Evolutionary conservation across 53 echinoderm and acorn worm species (phyloP), one percentile per base, ranked within the genome.

Genomic region (Patiria pectinifera): DNA sequence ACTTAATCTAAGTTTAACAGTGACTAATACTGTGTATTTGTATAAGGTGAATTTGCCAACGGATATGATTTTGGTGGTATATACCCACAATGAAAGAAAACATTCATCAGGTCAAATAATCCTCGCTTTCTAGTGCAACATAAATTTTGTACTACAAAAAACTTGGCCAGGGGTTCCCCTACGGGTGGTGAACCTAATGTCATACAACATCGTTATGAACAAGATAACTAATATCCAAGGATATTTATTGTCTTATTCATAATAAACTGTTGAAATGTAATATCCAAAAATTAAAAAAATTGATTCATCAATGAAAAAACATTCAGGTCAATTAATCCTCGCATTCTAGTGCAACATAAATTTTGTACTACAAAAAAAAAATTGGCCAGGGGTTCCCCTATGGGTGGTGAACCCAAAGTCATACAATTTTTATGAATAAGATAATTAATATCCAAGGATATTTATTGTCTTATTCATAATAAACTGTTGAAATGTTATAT

Each of bases 261-360:
- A 78, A 78, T 15, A 78, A 78, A 78, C 78, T 78, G 78, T 78
- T 78, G 45, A 78, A 70, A 15, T 70, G 16, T 18, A 14, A 70
- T 70, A 35, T 35, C 35, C 35, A 35, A 35, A 35, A 35, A 35
- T 35, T 35, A 1, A 35, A 35, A 35, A 35, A 35, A 35, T 35
- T 35, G 35, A 35, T 35, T 35, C 21, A 19, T 70, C 70, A 13
- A 70, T 14, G 16, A 70, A 19, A 18, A 70, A 19, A 70, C 18
- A 70, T 70, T 70, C 70, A 70, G 16, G 19, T 70, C 70, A 12
- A 70, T 18, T 70, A 4, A 16, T 70, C 18, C 70, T 19, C 21
- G 4, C 4, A 70, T 5, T 19, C 70, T 14, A 70, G 16, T 18
- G 35, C 35, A 35, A 3, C 14, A 18, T 19, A 16, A 70, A 70